phyloP scores from a whole-genome alignment of 2,797 vertebrate genomes.

The Tapirus indicus region DNA sequence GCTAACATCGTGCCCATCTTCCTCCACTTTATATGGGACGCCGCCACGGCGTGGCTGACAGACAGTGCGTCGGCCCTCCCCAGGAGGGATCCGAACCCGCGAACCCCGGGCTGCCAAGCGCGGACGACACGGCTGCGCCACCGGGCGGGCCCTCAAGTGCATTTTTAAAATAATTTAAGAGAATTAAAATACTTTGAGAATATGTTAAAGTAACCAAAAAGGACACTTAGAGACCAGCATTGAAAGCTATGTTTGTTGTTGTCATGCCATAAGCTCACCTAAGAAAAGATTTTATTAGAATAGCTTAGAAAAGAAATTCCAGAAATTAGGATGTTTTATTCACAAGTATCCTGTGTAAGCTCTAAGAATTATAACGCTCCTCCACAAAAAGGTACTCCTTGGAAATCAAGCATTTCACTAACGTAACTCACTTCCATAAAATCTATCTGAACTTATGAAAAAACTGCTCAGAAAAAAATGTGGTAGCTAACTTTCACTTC shows the following conservation, averaged over 20 bases:
- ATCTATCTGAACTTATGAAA: neutral
- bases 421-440: constrained; percentile 48
- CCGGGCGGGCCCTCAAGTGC: too few relatives aligned
- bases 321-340: constrained; percentile 1
- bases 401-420: constrained; percentile 33
- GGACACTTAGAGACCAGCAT: neutral
- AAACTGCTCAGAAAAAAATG: neutral
- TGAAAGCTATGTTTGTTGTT: neutral
- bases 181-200: neutral
- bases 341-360: neutral
- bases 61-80: too few relatives aligned
- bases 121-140: too few relatives aligned
- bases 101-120: too few relatives aligned
- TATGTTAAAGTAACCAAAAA: constrained; percentile 33
- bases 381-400: constrained; percentile 11
- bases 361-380: neutral
- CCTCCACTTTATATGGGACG: too few relatives aligned
- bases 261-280: neutral
- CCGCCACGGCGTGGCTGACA: too few relatives aligned
- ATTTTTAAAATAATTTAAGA: neutral
- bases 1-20: too few relatives aligned
- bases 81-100: too few relatives aligned
- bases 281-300: neutral
- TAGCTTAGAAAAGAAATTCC: constrained; percentile 32
- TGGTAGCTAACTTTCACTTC: constrained; percentile 29